A percentile compares a stretch with the other conserved stretches of the same genome.
These are phyloP conservation scores for Campaea margaritaria DNA, from an alignment of 2,888 invertebrate genomes.

Conservation along the genomic window DNA sequence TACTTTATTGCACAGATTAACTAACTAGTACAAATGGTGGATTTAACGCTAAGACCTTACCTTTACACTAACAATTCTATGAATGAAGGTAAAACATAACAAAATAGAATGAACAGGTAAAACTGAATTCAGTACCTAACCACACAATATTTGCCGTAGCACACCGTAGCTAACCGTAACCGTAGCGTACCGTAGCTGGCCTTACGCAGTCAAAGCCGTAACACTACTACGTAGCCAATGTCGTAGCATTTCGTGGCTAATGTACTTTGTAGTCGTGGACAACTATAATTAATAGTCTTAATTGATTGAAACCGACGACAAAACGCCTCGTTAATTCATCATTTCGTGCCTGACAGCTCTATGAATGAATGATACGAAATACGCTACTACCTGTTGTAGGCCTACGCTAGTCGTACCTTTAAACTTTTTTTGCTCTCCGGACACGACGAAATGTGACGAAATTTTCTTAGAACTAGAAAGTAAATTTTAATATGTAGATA, in stretches of 20 bases:
- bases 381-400: constrained; percentile 4
- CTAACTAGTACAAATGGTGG: too few relatives aligned
- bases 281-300: background rate
- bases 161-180: background rate
- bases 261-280: background rate
- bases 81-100: too few relatives aligned
- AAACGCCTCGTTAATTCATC: constrained; percentile 29
- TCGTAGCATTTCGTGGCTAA: constrained; percentile 12
- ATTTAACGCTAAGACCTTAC: too few relatives aligned
- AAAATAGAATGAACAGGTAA: too few relatives aligned
- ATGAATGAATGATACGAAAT: constrained; percentile 27
- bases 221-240: constrained; percentile 7
- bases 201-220: background rate
- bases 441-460: too few relatives aligned
- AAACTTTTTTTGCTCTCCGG: background rate
- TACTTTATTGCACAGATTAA: too few relatives aligned
- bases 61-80: too few relatives aligned
- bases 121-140: too few relatives aligned
- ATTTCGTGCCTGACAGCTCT: constrained; percentile 26
- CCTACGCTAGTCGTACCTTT: background rate
- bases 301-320: constrained; percentile 19
- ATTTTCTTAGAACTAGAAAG: too few relatives aligned
- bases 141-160: background rate
- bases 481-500: too few relatives aligned
- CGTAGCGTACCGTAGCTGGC: too few relatives aligned